phyloP scores from a whole-genome alignment of 2,113 vertebrate genomes.

The Craseonycteris thonglongyai region DNA sequence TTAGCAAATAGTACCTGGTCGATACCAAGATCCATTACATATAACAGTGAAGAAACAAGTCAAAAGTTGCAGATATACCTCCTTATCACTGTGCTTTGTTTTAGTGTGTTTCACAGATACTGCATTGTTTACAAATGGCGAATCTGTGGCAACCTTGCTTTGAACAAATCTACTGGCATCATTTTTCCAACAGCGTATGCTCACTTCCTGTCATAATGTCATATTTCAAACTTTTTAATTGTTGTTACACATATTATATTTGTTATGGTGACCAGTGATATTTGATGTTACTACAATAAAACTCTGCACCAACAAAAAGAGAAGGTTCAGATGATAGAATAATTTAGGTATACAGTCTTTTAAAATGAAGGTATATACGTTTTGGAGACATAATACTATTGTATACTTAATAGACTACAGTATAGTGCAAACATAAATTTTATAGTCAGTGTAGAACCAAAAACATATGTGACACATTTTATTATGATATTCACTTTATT shows the following conservation, averaged over 20 bases:
- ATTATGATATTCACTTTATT: not conserved
- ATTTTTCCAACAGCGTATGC: not conserved
- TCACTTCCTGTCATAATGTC: not conserved
- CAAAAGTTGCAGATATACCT: not conserved
- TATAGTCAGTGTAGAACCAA: not conserved
- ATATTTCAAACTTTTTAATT: not conserved
- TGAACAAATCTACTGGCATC: no score
- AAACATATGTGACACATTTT: not conserved
- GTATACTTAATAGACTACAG: not conserved
- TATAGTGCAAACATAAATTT: not conserved
- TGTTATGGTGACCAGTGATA: not conserved
- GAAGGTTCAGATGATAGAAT: not conserved
- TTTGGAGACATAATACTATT: not conserved
- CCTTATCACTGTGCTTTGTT: not conserved
- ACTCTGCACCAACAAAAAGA: not conserved
- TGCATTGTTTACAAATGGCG: not conserved
- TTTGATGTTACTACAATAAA: not conserved
- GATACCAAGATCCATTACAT: not conserved
- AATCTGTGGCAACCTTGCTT: not conserved
- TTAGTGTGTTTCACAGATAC: not conserved
- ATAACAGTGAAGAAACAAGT: not conserved
- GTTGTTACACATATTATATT: not conserved
- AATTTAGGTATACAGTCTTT: not conserved
- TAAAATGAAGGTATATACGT: not conserved
- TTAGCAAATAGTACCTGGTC: not conserved